phyloP scores from a whole-genome alignment of 1,140 invertebrate genomes.

The Pseudomyrmex gracilis region DNA sequence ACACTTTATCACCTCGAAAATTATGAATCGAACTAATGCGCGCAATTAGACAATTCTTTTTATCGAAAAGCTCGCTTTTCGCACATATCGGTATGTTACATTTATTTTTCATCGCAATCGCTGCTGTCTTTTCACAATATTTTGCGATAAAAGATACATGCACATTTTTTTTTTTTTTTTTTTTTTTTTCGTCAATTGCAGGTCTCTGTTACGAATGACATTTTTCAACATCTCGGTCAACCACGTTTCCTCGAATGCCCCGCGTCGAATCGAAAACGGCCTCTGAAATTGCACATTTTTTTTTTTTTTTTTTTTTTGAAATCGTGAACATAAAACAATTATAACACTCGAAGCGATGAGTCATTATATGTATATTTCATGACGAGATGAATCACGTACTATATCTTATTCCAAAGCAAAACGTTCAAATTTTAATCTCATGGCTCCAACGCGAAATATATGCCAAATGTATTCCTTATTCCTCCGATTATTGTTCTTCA shows the following conservation, averaged over 20 bases:
- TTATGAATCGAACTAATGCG: not conserved
- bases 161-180: too few species aligned
- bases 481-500: not conserved
- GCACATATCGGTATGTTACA: not conserved
- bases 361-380: not conserved
- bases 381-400: too few species aligned
- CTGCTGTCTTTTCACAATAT: not conserved
- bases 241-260: too few species aligned
- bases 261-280: too few species aligned
- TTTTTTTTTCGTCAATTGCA: too few species aligned
- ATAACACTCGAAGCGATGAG: not conserved
- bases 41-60: not conserved
- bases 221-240: too few species aligned
- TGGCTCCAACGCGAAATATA: not conserved
- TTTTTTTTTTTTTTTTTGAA: too few species aligned
- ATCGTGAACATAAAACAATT: too few species aligned
- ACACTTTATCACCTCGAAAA: not conserved
- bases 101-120: not conserved
- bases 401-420: too few species aligned
- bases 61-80: not conserved
- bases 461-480: conserved; percentile 3
- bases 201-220: too few species aligned
- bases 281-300: too few species aligned
- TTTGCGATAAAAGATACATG: not conserved
- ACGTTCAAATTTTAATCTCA: not conserved